Evolutionary conservation across 2,113 vertebrate genomes (phyloP), one percentile per base, ranked within the genome.

Genomic region (Rissa tridactyla): DNA sequence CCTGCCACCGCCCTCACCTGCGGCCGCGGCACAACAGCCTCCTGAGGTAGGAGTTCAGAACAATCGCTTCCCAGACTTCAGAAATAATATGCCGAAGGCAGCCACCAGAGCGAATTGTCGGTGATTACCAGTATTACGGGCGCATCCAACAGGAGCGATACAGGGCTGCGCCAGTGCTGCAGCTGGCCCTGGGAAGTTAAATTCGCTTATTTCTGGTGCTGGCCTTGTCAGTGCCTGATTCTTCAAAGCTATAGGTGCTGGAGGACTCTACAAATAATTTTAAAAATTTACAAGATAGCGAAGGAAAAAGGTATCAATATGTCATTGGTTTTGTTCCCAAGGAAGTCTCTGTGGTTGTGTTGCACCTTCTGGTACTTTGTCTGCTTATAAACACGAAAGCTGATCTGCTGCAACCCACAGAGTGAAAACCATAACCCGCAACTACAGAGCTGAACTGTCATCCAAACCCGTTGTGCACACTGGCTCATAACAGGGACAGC

Each of bases 91-190:
- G 6, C 52, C 40, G 52, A 78, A 84, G 55, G 49, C 40, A 68
- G 20, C 5, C 57, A 3, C 0, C 1, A 3, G 1, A 27, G 23
- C 32, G 8, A 78, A 60, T 55, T 27, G 13, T 15, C 14, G 47
- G 55, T 52, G 88, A 32, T 69, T 40, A 18, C 30, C 34, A 6
- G 69, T 23, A 12, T 30, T 22, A 8, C 3, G 16, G 23, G 61
- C 1, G 2, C 34, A 11, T 26, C 69, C 51, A 62, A 15, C 9
- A 13, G n/a, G 13, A 79, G 51, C 0, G 0, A 7, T 14, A 3
- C 7, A 7, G 23, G 9, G 49, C 57, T 29, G 2, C 0, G 0
- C 29, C 40, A 34, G 58, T 22, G 23, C 13, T 73, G 19, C 20
- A 47, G 34, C 25, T 65, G 47, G 30, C 64, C 20, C 30, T 30